phyloP scores from a whole-genome alignment of 2,888 invertebrate genomes.

The Leptogaster cylindrica region DNA sequence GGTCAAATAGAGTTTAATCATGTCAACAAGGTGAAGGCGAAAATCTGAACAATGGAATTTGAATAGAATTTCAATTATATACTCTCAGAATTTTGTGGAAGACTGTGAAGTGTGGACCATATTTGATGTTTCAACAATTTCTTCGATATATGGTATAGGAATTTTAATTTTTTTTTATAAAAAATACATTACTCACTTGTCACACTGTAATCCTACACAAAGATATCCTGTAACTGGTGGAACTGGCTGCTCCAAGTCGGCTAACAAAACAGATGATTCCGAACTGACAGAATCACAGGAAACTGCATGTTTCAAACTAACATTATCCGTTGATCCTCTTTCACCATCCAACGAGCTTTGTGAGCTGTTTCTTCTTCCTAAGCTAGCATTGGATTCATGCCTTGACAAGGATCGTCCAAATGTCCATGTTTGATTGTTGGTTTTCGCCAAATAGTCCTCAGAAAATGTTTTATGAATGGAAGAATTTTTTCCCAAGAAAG shows the following conservation, averaged over 20 bases:
- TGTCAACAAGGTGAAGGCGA: too few species aligned
- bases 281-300: slow-evolving; percentile 83
- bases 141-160: too few species aligned
- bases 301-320: slow-evolving; percentile 66
- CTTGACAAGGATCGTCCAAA: slow-evolving; percentile 57
- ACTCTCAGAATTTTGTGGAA: too few species aligned
- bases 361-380: slow-evolving; percentile 58
- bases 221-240: slow-evolving; percentile 76
- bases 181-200: slow-evolving; percentile 66
- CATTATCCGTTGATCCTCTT: slow-evolving; percentile 55
- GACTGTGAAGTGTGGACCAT: too few species aligned
- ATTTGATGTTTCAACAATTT: too few species aligned
- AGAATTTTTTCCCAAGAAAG: slow-evolving; percentile 56
- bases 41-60: too few species aligned
- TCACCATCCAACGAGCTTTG: slow-evolving; percentile 55
- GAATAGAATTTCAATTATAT: too few species aligned
- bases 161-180: too few species aligned
- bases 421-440: slow-evolving; percentile 52
- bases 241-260: slow-evolving; percentile 72
- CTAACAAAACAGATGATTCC: slow-evolving; percentile 75
- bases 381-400: slow-evolving; percentile 56
- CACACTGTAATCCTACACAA: slow-evolving; percentile 78
- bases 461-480: slow-evolving; percentile 61
- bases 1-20: too few species aligned
- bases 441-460: slow-evolving; percentile 57